Conservation (phyloP, 2,888 invertebrate species). For the Pristionchus fissidentatus region DNA sequence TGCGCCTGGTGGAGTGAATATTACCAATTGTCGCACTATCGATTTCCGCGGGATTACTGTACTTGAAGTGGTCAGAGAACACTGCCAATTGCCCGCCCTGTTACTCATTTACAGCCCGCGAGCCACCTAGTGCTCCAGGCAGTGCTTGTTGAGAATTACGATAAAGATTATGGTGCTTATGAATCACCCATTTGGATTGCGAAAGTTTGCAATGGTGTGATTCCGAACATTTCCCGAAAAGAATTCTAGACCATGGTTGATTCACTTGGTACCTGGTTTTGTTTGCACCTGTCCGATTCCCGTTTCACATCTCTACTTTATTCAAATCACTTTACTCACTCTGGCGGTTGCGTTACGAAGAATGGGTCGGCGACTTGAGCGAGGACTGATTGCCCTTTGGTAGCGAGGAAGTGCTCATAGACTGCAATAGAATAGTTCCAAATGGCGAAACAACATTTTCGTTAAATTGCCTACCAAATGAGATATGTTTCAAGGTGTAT, state of each 20-base stretch:
- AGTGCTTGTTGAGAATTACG: too few species aligned
- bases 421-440: too few species aligned
- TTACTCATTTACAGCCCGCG: constrained; percentile 15
- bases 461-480: too few species aligned
- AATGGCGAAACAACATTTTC: too few species aligned
- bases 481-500: too few species aligned
- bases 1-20: constrained; percentile 30
- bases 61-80: not conserved
- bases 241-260: too few species aligned
- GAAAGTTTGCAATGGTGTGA: too few species aligned
- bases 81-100: not conserved
- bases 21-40: not conserved
- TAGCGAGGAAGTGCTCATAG: constrained; percentile 46
- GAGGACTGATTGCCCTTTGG: constrained; percentile 38
- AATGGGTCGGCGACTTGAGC: constrained; percentile 56
- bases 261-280: not conserved
- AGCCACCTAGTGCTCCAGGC: too few species aligned
- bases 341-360: constrained; percentile 64
- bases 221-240: too few species aligned
- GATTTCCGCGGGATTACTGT: not conserved
- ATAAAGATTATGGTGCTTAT: not conserved
- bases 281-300: too few species aligned
- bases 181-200: too few species aligned
- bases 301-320: not conserved
- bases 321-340: not conserved